Evolutionary conservation across 2,888 invertebrate species (phyloP), one percentile per base, ranked within the genome.

Genomic region (Caenorhabditis sp.): DNA sequence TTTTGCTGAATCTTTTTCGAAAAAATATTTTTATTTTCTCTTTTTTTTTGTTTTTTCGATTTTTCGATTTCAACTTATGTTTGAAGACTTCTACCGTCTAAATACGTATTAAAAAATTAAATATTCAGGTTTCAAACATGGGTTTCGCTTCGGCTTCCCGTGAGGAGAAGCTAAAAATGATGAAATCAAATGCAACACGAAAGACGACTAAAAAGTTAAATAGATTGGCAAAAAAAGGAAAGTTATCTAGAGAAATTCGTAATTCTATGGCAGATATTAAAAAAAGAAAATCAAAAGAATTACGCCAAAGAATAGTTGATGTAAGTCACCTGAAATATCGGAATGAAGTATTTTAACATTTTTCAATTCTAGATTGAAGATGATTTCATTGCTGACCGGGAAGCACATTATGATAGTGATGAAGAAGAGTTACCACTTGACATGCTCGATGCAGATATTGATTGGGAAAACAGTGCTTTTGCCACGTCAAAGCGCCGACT

Each of bases 401-500:
- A 77, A 38, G 62, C 70, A 58, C 79, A 78, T 59, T 78, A 72
- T 54, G 76, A 81, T 8, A 81, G 84, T 25, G 75, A 79, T 17
- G 77, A 76, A 26, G 80, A 84, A 63, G 67, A 75, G 21, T 63
- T 85, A 21, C 85, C 85, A 0, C 52, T 85, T 59, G 85, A 85
- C 58, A 85, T 85, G 85, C 59, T 84, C 60, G 81, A 84, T 65
- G 83, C 77, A 0, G 83, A 84, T 66, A 81, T 81, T 26, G 82
- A 84, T 67, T 82, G 84, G 83, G 77, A 82, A 58, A 78, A 77
- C 27, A 79, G 76, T 31, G 78, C 80, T 5, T 79, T 80, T 43
- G 80, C 80, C 8, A 62, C 56, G 4, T 61, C 70, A 14, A 78
- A 79, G 53, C 56, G 76, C 49, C 50, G 79, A 27, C 60, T 70